Evolutionary conservation across 2,113 vertebrate genomes (phyloP).

Genomic region (Silurus meridionalis): DNA sequence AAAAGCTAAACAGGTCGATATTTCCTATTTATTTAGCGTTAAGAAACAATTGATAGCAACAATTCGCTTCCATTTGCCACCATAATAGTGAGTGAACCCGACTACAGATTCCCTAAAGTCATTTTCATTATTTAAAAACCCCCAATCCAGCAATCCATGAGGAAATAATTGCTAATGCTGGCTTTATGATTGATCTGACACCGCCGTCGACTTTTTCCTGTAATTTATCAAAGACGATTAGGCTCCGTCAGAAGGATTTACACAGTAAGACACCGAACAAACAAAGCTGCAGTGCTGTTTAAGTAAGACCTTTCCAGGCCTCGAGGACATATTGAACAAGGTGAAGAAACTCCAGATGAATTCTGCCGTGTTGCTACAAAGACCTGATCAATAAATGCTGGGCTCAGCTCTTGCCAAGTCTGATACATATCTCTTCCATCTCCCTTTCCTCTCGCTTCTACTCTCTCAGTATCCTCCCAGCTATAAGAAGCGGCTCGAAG

Average conservation of each 20-base stretch:
- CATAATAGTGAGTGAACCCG: neutral
- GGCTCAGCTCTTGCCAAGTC: constrained; percentile 69
- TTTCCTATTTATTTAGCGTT: neutral
- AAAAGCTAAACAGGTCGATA: neutral
- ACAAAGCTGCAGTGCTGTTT: constrained; percentile 55
- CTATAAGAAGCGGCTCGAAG: constrained; percentile 38
- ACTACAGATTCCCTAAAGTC: neutral
- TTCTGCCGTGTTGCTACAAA: constrained; percentile 69
- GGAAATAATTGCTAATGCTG: neutral
- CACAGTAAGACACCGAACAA: constrained; percentile 29
- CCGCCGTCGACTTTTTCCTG: too few species aligned
- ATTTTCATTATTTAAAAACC: neutral
- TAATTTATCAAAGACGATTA: constrained; percentile 65
- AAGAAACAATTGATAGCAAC: neutral
- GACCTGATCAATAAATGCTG: constrained; percentile 69
- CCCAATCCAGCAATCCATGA: neutral
- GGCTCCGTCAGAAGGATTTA: constrained; percentile 59
- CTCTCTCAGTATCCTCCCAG: constrained; percentile 30
- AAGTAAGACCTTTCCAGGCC: constrained; percentile 64
- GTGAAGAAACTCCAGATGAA: constrained; percentile 66
- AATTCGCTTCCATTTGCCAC: neutral
- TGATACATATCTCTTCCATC: constrained; percentile 71
- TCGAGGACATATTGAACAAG: constrained; percentile 69
- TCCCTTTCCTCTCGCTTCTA: constrained; percentile 16
- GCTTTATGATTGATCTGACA: neutral